These are phyloP conservation scores for Helicoverpa assulta DNA, from an alignment of 2,888 invertebrate species.

Conservation along the genomic window DNA sequence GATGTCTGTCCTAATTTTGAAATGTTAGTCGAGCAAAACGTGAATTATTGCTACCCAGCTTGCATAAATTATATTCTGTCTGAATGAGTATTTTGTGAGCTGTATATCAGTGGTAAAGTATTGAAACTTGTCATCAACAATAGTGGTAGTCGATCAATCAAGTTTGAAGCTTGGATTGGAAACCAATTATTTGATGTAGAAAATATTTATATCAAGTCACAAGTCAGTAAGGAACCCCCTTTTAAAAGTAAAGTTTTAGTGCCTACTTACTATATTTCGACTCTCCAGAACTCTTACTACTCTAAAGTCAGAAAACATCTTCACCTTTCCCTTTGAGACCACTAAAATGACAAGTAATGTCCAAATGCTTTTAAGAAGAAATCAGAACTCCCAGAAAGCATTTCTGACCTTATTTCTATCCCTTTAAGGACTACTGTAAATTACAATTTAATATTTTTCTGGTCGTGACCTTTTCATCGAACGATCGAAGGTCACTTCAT, in stretches of 20 bases:
- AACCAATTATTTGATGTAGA: too few relatives aligned
- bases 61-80: background rate
- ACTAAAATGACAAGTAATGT: background rate
- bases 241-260: too few relatives aligned
- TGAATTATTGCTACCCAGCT: background rate
- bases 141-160: too few relatives aligned
- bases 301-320: too few relatives aligned
- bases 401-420: background rate
- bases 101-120: background rate
- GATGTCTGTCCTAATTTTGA: background rate
- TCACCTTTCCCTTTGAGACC: too few relatives aligned
- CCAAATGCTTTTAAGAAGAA: background rate
- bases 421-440: constrained; percentile 1
- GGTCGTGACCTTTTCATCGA: constrained; percentile 45
- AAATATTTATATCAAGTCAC: too few relatives aligned
- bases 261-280: too few relatives aligned
- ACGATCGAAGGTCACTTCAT: constrained; percentile 6
- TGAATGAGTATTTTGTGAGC: background rate
- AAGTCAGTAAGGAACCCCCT: too few relatives aligned
- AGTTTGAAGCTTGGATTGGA: too few relatives aligned
- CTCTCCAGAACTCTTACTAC: too few relatives aligned
- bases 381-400: background rate
- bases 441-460: constrained; percentile 14
- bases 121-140: background rate
- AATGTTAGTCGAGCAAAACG: background rate